These are phyloP conservation scores for Rutpela maculata DNA, from an alignment of 2,888 invertebrate genomes.

Conservation along the genomic window DNA sequence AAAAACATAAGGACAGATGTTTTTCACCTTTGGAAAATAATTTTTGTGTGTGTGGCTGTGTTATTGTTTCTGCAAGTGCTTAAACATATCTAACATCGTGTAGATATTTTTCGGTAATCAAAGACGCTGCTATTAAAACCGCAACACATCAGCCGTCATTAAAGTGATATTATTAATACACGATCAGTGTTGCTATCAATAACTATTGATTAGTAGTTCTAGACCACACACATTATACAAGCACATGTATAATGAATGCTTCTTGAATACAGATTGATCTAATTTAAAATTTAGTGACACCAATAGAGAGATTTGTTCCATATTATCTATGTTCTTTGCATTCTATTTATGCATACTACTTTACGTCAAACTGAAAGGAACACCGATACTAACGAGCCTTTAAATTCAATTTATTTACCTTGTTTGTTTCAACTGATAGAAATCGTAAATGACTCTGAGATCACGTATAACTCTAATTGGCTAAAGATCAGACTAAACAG, in stretches of 20 bases:
- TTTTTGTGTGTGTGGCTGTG: too few relatives aligned
- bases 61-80: too few relatives aligned
- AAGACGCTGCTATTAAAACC: not conserved
- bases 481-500: slow-evolving; percentile 38
- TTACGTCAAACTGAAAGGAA: not conserved
- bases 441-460: slow-evolving; percentile 22
- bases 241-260: not conserved
- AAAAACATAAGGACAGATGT: too few relatives aligned
- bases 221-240: slow-evolving; percentile 33
- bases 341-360: slow-evolving; percentile 2
- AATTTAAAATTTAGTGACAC: slow-evolving; percentile 19
- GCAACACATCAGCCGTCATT: not conserved
- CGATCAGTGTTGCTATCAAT: not conserved
- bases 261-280: slow-evolving; percentile 9
- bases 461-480: slow-evolving; percentile 26
- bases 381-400: slow-evolving; percentile 27
- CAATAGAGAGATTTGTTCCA: slow-evolving; percentile 29
- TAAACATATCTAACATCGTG: too few relatives aligned
- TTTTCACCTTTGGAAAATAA: too few relatives aligned
- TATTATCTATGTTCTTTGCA: not conserved
- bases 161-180: not conserved
- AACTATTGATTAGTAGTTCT: slow-evolving; percentile 22
- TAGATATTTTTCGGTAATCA: not conserved
- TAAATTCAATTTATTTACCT: slow-evolving; percentile 32
- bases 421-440: slow-evolving; percentile 26